Evolutionary conservation across 2,888 invertebrate genomes (phyloP).

Genomic region (Cerastis rubricosa): DNA sequence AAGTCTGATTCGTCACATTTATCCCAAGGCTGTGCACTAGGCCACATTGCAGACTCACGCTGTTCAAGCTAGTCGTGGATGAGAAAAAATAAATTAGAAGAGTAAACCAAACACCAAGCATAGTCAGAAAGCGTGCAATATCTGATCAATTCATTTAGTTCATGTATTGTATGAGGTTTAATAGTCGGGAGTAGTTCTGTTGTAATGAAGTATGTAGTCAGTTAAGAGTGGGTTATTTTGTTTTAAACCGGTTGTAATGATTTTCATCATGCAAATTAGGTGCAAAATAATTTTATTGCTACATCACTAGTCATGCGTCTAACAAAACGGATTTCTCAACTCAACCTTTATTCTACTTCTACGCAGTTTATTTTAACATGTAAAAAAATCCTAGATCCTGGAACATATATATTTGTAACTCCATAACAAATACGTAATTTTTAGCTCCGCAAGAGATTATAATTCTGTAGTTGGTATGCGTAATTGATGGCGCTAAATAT

Average conservation of each 20-base stretch:
- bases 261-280: slow-evolving; percentile 17
- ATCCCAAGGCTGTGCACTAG: slow-evolving; percentile 83
- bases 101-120: slow-evolving; percentile 61
- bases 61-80: slow-evolving; percentile 86
- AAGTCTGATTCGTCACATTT: slow-evolving; percentile 83
- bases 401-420: not conserved
- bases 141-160: not conserved
- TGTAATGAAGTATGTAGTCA: not conserved
- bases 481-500: not conserved
- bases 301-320: not conserved
- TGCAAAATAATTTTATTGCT: slow-evolving; percentile 7
- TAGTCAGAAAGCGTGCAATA: slow-evolving; percentile 19
- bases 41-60: slow-evolving; percentile 82
- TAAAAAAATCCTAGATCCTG: not conserved
- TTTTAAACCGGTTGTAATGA: not conserved
- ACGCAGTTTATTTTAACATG: not conserved
- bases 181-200: not conserved
- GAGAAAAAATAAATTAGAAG: slow-evolving; percentile 74
- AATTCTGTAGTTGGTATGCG: too few species aligned
- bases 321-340: not conserved
- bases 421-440: not conserved
- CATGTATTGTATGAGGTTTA: slow-evolving; percentile 1
- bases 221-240: not conserved
- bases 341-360: not conserved
- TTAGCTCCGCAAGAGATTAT: too few species aligned